These are phyloP conservation scores for Oxyura jamaicensis DNA, from an alignment of 2,113 vertebrate genomes.

Conservation along the genomic window DNA sequence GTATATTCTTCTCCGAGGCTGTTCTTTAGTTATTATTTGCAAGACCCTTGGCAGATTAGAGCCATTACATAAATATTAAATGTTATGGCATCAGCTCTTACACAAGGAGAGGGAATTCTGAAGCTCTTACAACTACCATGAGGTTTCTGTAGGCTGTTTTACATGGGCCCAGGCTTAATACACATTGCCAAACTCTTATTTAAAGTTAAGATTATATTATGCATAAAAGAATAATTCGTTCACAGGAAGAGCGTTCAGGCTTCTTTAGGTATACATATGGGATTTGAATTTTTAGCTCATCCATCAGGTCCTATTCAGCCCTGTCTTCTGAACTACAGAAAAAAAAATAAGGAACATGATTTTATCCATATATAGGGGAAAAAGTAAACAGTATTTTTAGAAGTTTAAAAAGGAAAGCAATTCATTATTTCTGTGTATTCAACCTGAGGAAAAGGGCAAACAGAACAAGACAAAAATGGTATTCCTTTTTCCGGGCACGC, in stretches of 20 bases:
- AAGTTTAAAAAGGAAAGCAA: neutral
- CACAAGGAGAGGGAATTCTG: constrained; percentile 7
- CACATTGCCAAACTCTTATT: too few species aligned
- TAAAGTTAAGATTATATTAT: neutral
- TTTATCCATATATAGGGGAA: neutral
- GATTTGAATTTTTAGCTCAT: neutral
- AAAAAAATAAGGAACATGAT: neutral
- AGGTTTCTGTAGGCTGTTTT: constrained; percentile 11
- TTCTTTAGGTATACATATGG: neutral
- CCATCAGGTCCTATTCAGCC: neutral
- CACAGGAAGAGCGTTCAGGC: neutral
- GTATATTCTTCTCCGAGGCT: neutral
- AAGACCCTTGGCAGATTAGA: neutral
- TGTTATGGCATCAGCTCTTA: neutral
- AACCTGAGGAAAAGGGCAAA: neutral
- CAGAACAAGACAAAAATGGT: neutral
- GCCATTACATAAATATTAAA: constrained; percentile 33
- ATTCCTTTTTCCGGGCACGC: neutral
- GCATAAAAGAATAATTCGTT: neutral
- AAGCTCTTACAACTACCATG: constrained; percentile 9
- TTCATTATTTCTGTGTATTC: neutral
- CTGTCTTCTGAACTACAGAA: neutral
- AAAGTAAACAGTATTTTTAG: neutral
- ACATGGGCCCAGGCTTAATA: neutral
- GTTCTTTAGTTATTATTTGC: constrained; percentile 3